phyloP scores from a whole-genome alignment of 2,113 vertebrate genomes.

The Struthidea cinerea region DNA sequence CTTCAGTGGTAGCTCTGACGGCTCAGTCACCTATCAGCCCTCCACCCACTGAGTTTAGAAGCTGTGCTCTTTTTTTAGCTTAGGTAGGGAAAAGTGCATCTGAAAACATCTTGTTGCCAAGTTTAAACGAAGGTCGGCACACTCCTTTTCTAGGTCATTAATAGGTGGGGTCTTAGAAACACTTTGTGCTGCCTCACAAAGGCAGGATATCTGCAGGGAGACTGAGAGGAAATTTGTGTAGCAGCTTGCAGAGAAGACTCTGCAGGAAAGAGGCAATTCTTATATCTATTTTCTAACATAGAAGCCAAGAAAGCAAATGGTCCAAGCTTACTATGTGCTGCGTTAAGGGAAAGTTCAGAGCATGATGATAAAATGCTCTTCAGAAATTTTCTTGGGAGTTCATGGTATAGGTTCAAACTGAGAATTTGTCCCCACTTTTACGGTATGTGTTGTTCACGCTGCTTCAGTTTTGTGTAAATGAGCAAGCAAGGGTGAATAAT shows the following conservation, averaged over 20 bases:
- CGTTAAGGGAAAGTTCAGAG: background rate
- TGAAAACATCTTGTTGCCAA: background rate
- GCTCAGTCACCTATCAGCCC: background rate
- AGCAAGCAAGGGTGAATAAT: background rate
- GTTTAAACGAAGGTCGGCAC: background rate
- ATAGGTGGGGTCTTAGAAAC: background rate
- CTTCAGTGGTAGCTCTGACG: background rate
- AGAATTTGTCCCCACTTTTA: background rate
- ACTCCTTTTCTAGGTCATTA: constrained; percentile 14
- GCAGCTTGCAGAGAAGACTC: background rate
- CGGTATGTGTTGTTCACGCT: background rate
- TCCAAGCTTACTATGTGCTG: background rate
- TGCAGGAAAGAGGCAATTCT: background rate
- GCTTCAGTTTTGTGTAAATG: background rate
- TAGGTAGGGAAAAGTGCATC: background rate
- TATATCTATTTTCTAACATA: constrained; percentile 5
- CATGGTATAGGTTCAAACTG: background rate
- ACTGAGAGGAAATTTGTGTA: background rate
- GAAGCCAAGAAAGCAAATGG: background rate
- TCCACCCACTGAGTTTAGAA: constrained; percentile 37
- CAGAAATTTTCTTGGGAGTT: background rate
- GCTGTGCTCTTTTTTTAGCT: background rate
- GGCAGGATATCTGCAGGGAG: constrained; percentile 6
- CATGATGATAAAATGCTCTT: background rate
- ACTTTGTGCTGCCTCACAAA: constrained; percentile 19